These are phyloP conservation scores for Paratrypauchen microcephalus DNA, from an alignment of 2,797 vertebrate species.

Conservation along the genomic window DNA sequence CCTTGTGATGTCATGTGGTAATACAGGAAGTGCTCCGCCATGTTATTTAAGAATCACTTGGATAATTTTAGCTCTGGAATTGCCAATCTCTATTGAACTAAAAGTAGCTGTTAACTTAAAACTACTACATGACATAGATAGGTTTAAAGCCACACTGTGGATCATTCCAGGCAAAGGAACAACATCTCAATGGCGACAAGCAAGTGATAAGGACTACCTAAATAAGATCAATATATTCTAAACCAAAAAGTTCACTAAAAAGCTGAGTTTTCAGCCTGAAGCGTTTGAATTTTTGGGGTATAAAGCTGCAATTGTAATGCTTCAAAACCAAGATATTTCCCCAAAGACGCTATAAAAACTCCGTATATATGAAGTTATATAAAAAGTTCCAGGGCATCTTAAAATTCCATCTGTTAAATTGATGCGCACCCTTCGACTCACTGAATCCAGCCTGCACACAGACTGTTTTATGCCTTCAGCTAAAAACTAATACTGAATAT, in stretches of 20 bases:
- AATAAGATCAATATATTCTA: not conserved
- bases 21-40: no score
- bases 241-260: not conserved
- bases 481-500: not conserved
- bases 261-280: not conserved
- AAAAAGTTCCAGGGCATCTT: not conserved
- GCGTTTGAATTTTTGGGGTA: not conserved
- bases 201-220: not conserved
- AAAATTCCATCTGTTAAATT: not conserved
- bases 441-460: not conserved
- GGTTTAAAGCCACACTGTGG: not conserved
- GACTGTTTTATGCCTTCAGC: not conserved
- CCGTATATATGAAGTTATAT: not conserved
- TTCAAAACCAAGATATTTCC: not conserved
- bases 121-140: no score
- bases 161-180: not conserved
- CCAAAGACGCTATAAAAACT: not conserved
- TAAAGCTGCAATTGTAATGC: not conserved
- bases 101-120: no score
- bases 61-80: no score
- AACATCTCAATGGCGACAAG: not conserved
- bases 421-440: not conserved
- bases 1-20: no score
- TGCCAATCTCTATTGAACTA: no score
- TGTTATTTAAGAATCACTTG: no score